A percentile compares a stretch with the other conserved stretches of the same genome.
Evolutionary conservation across 2,888 invertebrate genomes (phyloP).

Genomic region (Pollenia amentaria): DNA sequence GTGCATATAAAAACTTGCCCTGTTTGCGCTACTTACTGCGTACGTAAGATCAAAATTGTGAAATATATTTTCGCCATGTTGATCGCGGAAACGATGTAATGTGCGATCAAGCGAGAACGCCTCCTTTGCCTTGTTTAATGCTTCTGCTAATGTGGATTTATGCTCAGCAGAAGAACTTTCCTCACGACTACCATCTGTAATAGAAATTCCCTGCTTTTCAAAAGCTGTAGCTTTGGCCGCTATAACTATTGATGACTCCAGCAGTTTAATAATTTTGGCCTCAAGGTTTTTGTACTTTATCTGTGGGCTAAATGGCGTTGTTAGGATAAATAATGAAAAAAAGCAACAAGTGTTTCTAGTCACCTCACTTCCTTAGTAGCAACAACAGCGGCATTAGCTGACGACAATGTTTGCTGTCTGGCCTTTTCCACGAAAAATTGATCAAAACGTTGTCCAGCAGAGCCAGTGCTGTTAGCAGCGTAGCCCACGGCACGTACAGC

Average conservation of each 20-base stretch:
- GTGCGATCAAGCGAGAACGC: slow-evolving; percentile 96
- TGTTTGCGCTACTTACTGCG: slow-evolving; percentile 87
- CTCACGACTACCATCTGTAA: slow-evolving; percentile 22
- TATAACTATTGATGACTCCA: slow-evolving; percentile 94
- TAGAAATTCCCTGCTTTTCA: slow-evolving; percentile 4
- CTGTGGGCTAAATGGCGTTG: slow-evolving; percentile 88
- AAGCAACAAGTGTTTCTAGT: not conserved
- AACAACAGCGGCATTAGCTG: slow-evolving; percentile 84
- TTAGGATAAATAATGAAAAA: not conserved
- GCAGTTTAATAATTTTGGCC: slow-evolving; percentile 92
- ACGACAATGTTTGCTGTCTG: slow-evolving; percentile 82
- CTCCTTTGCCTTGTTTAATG: slow-evolving; percentile 97
- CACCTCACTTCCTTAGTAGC: slow-evolving; percentile 87
- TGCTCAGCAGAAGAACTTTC: slow-evolving; percentile 75
- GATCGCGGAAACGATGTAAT: slow-evolving; percentile 95
- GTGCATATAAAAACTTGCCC: not conserved
- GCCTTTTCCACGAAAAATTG: slow-evolving; percentile 88
- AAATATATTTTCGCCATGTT: slow-evolving; percentile 93
- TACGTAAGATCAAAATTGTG: slow-evolving; percentile 98
- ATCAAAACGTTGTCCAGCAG: slow-evolving; percentile 88
- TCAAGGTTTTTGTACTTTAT: slow-evolving; percentile 96
- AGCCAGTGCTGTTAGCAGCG: slow-evolving; percentile 87
- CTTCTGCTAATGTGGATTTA: slow-evolving; percentile 80
- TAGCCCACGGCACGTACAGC: slow-evolving; percentile 98
- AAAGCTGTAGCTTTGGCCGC: slow-evolving; percentile 71